Conservation (phyloP, 2,888 invertebrate species). For the Caenorhabditis macrosperma region DNA sequence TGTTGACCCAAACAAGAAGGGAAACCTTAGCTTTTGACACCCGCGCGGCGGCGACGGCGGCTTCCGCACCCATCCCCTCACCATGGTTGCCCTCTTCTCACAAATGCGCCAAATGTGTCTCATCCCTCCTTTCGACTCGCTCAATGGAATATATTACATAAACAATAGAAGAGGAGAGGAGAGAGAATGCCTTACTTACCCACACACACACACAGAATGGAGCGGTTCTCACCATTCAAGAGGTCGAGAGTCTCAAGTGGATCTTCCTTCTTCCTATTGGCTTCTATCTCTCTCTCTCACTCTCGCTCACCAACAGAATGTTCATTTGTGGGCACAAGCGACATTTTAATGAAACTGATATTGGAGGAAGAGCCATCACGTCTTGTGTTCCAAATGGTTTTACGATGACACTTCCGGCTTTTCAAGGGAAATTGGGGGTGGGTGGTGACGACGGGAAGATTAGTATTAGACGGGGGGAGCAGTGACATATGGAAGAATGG, state of each 20-base stretch:
- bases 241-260: slow-evolving; percentile 45
- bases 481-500: slow-evolving; percentile 28
- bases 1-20: too few relatives aligned
- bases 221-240: slow-evolving; percentile 42
- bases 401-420: slow-evolving; percentile 15
- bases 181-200: slow-evolving; percentile 25
- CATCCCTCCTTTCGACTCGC: slow-evolving; percentile 7
- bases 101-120: slow-evolving; percentile 55
- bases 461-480: not conserved
- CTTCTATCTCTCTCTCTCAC: not conserved
- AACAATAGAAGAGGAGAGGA: slow-evolving; percentile 48
- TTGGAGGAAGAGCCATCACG: slow-evolving; percentile 7
- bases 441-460: slow-evolving; percentile 1
- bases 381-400: slow-evolving; percentile 9
- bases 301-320: not conserved
- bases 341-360: slow-evolving; percentile 7
- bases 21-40: slow-evolving; percentile 32
- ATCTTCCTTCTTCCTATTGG: slow-evolving; percentile 11
- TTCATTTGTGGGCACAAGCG: not conserved
- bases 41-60: not conserved
- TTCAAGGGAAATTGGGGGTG: not conserved
- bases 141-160: slow-evolving; percentile 61
- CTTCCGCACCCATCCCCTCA: slow-evolving; percentile 20
- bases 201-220: not conserved
- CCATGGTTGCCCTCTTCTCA: slow-evolving; percentile 36